phyloP scores from a whole-genome alignment of 1,140 invertebrate species.

The Heliothis subflexa region DNA sequence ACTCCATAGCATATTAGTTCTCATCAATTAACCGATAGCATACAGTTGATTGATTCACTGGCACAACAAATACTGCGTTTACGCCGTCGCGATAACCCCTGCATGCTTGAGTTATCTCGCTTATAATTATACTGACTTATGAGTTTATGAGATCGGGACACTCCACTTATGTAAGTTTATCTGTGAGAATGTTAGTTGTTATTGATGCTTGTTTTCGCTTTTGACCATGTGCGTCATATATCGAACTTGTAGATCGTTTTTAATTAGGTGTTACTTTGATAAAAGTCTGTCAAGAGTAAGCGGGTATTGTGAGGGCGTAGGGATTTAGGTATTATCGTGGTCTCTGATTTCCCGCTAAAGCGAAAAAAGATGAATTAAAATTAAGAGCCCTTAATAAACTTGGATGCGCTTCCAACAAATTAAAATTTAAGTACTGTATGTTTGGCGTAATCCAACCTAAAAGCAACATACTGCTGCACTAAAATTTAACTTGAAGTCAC shows the following conservation, averaged over 20 bases:
- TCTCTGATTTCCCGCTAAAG: too few species aligned
- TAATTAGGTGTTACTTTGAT: background rate
- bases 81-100: slow-evolving; percentile 30
- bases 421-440: too few species aligned
- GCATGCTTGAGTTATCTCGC: slow-evolving; percentile 2
- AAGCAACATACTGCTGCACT: too few species aligned
- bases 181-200: background rate
- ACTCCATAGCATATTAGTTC: slow-evolving; percentile 2
- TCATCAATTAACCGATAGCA: slow-evolving; percentile 40
- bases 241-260: too few species aligned
- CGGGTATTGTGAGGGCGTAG: too few species aligned
- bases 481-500: too few species aligned
- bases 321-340: too few species aligned
- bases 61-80: slow-evolving; percentile 25
- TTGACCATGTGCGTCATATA: background rate
- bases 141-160: slow-evolving; percentile 8
- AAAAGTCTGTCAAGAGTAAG: too few species aligned
- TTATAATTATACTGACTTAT: slow-evolving; percentile 26
- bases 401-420: too few species aligned
- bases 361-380: too few species aligned
- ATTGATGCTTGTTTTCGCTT: slow-evolving; percentile 1
- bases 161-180: slow-evolving; percentile 36
- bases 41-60: slow-evolving; percentile 18
- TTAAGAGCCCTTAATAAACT: too few species aligned
- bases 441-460: too few species aligned